Evolutionary conservation across 1,140 invertebrate species (phyloP).

Genomic region (Philaenus spumarius): DNA sequence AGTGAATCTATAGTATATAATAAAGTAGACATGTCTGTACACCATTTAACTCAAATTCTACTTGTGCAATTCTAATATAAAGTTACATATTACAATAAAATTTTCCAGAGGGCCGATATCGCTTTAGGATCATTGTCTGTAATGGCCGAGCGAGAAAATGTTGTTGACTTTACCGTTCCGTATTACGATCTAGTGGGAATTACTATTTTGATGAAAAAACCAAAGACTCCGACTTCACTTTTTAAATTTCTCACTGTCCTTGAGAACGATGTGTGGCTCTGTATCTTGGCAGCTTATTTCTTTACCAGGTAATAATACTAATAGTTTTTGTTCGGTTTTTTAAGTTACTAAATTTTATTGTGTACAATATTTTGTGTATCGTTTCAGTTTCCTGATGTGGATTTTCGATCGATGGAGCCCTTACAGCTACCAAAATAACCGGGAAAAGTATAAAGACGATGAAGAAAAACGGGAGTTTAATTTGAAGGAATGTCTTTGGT

Average conservation of each 20-base stretch:
- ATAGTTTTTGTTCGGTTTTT: background rate
- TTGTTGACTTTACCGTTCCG: constrained; percentile 91
- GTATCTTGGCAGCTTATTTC: constrained; percentile 91
- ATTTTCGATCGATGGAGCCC: constrained; percentile 94
- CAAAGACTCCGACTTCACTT: constrained; percentile 72
- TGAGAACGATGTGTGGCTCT: constrained; percentile 93
- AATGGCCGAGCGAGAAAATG: constrained; percentile 90
- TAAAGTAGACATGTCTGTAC: too few relatives aligned
- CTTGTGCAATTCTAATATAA: background rate
- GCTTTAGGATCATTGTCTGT: constrained; percentile 81
- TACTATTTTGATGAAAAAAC: constrained; percentile 83
- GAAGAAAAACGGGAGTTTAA: constrained; percentile 94
- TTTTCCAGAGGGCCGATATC: constrained; percentile 69
- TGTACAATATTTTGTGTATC: background rate
- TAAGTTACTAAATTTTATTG: background rate
- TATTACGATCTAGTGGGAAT: constrained; percentile 94
- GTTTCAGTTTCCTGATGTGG: constrained; percentile 82
- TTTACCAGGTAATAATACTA: constrained; percentile 63
- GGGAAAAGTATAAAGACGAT: constrained; percentile 89
- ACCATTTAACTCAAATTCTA: too few relatives aligned
- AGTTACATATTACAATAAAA: too few relatives aligned
- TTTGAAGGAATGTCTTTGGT: constrained; percentile 95
- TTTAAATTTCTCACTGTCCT: constrained; percentile 97
- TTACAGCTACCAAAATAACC: constrained; percentile 93
- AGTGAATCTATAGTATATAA: too few relatives aligned